These are phyloP conservation scores for Dendropsophus ebraccatus DNA, from an alignment of 2,113 vertebrate genomes.

Conservation along the genomic window DNA sequence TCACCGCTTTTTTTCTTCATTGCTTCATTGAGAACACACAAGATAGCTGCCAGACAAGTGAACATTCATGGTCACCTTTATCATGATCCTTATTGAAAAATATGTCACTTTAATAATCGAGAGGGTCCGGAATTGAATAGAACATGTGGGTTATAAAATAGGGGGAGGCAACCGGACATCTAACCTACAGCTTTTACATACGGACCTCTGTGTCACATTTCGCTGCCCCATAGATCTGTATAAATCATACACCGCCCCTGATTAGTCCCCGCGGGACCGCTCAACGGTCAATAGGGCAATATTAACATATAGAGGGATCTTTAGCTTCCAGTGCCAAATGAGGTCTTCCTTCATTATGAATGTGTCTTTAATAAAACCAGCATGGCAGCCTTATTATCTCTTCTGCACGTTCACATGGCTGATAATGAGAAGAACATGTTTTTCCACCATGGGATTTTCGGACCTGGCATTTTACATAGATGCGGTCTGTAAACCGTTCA, in stretches of 20 bases:
- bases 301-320: neutral
- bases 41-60: too few species aligned
- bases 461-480: neutral
- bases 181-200: neutral
- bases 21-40: too few species aligned
- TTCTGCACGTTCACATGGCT: neutral
- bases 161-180: too few species aligned
- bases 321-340: neutral
- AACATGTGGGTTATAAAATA: too few species aligned
- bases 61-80: too few species aligned
- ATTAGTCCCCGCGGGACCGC: neutral
- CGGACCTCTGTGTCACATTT: too few species aligned
- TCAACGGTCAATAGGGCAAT: neutral
- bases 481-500: neutral
- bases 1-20: too few species aligned
- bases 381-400: neutral
- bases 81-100: too few species aligned
- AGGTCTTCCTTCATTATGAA: neutral
- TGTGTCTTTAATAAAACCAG: neutral
- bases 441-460: slow-evolving; percentile 4
- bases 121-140: too few species aligned
- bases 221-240: neutral
- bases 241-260: neutral
- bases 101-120: neutral
- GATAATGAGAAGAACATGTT: slow-evolving; percentile 2